Evolutionary conservation across 1,140 invertebrate genomes (phyloP), one percentile per base, ranked within the genome.

Genomic region (Hermetia illucens): DNA sequence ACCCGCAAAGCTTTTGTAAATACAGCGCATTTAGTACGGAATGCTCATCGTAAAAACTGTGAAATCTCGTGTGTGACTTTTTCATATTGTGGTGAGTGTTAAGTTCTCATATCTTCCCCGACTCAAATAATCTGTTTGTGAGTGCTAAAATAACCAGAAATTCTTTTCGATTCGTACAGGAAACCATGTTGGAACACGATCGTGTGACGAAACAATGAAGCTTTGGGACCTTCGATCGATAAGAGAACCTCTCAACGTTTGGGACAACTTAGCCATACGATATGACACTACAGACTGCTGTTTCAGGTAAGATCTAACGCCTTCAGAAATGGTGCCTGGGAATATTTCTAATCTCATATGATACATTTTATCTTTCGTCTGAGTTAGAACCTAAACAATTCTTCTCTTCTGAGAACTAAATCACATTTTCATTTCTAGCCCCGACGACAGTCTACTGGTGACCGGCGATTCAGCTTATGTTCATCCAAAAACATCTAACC

Each of bases 141-240:
- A n/a, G n/a, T n/a, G n/a, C n/a, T n/a, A n/a, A n/a, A n/a, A n/a
- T n/a, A n/a, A n/a, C n/a, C n/a, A n/a, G n/a, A n/a, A 16, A 22
- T 36, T 40, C 5, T 17, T 27, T 40, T 21, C 34, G 16, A 5
- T 5, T 32, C 30, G 10, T 27, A 12, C n/a, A 41, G 43, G 44
- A 17, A 21, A 40, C 21, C 47, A 58, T 29, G 51, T 98, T 16
- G 75, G 82, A 1, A 86, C 86, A 0, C 71, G 94, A 46, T 77
- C 80, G 40, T 82, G 85, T 47, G 95, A 98, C 58, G 88, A 92
- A 43, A 93, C 89, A 0, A 57, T 98, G 36, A 98, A 98, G 63
- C 52, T 98, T 2, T 98, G 92, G 91, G 92, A 97, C 55, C 54
- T 95, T 1, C 68, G 89, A 40, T 71, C 77, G 15, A 84, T 91